Conservation (phyloP, 1,140 invertebrate genomes). For the Oedothorax gibbosus region DNA sequence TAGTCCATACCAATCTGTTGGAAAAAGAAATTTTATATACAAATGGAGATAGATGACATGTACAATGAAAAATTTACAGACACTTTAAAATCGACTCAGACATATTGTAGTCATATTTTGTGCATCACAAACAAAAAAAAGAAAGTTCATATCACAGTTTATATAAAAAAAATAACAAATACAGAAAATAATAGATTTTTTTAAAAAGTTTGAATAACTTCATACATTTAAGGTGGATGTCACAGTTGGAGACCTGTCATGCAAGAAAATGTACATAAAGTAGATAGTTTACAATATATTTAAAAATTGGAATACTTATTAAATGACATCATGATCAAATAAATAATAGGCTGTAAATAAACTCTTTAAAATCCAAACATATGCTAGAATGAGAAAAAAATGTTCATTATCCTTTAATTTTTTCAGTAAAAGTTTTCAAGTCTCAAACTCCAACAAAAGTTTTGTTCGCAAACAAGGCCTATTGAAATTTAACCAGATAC, state of each 20-base stretch:
- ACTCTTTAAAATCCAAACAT: no score
- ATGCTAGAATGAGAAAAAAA: no score
- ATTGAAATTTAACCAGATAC: no score
- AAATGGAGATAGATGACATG: slow-evolving; percentile 36
- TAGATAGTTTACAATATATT: not conserved
- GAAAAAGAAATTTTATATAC: slow-evolving; percentile 32
- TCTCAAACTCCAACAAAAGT: no score
- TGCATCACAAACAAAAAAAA: slow-evolving; percentile 18
- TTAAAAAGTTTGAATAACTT: slow-evolving; percentile 5
- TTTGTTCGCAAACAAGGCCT: no score
- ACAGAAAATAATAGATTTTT: not conserved
- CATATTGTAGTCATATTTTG: slow-evolving; percentile 36
- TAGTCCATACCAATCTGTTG: not conserved
- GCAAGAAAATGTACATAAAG: not conserved
- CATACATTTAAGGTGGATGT: not conserved
- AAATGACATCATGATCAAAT: not conserved
- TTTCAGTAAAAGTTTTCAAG: no score
- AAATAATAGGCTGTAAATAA: no score
- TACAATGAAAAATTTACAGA: slow-evolving; percentile 51
- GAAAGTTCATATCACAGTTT: slow-evolving; percentile 58
- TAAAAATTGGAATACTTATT: not conserved
- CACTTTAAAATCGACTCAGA: slow-evolving; percentile 6
- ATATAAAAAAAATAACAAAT: slow-evolving; percentile 39
- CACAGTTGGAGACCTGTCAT: not conserved
- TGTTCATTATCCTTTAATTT: no score